Evolutionary conservation across 2,797 vertebrate species (phyloP).

Genomic region (Aulostomus chinensis): DNA sequence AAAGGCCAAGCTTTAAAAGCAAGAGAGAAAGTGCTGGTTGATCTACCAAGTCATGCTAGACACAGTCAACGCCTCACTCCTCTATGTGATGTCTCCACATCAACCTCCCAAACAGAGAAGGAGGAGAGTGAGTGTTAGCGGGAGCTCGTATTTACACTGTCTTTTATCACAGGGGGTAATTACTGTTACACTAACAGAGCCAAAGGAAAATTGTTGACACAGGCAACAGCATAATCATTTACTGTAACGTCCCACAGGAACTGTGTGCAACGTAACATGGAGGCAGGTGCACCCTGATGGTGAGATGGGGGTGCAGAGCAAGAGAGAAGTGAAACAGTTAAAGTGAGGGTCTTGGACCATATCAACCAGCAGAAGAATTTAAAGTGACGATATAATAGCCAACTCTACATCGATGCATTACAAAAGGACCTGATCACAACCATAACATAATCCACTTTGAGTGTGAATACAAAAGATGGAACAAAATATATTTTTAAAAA

Average conservation of each 20-base stretch:
- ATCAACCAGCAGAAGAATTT: too few species aligned
- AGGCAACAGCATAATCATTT: conserved; percentile 69
- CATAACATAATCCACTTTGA: not conserved
- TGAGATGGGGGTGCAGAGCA: conserved; percentile 55
- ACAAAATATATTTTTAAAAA: not conserved
- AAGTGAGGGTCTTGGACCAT: conserved; percentile 5
- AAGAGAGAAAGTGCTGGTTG: conserved; percentile 31
- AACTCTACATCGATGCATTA: too few species aligned
- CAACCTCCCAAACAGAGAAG: conserved; percentile 10
- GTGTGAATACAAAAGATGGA: not conserved
- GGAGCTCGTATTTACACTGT: conserved; percentile 42
- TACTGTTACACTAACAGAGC: conserved; percentile 50
- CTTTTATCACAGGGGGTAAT: conserved; percentile 60
- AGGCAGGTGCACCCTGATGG: conserved; percentile 73
- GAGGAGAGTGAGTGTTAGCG: conserved; percentile 12
- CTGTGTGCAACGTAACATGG: conserved; percentile 62
- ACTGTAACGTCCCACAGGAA: conserved; percentile 64
- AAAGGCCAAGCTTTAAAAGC: conserved; percentile 48
- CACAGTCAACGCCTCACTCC: conserved; percentile 18
- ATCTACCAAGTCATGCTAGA: conserved; percentile 30
- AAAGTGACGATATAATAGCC: too few species aligned
- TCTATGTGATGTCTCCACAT: conserved; percentile 14
- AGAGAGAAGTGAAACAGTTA: conserved; percentile 50
- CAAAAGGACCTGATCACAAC: too few species aligned
- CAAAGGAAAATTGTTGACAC: conserved; percentile 65